Evolutionary conservation across 2,888 invertebrate genomes (phyloP), one percentile per base, ranked within the genome.

Genomic region (Chironomus riparius): DNA sequence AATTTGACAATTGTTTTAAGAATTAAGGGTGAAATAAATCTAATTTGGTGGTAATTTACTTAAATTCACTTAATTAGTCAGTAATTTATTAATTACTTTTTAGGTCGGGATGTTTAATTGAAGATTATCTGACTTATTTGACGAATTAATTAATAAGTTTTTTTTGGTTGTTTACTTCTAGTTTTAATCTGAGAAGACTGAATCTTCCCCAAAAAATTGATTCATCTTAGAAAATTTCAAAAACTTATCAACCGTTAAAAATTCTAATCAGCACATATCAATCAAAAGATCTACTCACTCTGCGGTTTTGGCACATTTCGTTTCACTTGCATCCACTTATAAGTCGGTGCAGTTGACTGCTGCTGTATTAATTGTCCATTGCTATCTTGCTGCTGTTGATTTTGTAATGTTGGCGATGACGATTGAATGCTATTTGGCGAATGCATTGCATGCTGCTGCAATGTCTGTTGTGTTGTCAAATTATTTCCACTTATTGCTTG

Each of bases 321-420:
- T 86, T 98, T 98, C 81, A 98, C 94, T 86, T 97, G 97, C 98
- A 98, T 98, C 98, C 98, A 98, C 84, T 98, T 97, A 85, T 97
- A 98, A 0, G 97, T 96, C 24, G 95, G 95, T 77, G 95, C 90
- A 70, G 88, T 86, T 13, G 88, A 85, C 79, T 89, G 90, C 61
- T 80, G 88, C 47, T 80, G 86, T 83, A 78, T 84, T 79, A 82
- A 84, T 56, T 56, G 56, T 56, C 15, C 7, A 56, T 56, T 18
- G 6, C 18, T 15, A 18, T 15, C n/a, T 81, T 79, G 85, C 82
- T 77, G 83, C 78, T 80, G 79, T 69, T 81, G 81, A 70, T 81
- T 81, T 48, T 77, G 70, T 79, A 80, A 7, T 48, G 61, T 73
- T 70, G 73, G 47, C 47, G 76, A 56, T 68, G 76, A 12, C 47